Base-by-base conservation (phyloP, 2,113 vertebrate genomes). In the Oenanthe melanoleuca region DNA sequence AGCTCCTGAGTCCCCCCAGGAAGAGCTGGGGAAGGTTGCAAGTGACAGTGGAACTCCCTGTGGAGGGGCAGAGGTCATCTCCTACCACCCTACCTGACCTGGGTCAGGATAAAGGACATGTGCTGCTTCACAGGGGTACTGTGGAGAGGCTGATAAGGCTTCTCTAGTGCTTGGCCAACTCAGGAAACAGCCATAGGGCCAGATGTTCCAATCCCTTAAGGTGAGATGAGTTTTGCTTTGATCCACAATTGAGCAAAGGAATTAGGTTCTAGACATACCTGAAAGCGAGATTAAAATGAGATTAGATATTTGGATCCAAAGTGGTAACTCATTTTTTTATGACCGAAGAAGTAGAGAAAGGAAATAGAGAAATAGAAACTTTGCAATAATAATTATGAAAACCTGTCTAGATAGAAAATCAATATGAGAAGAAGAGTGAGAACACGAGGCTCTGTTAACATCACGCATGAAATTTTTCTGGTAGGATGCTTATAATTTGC, bases 161-260 rank as follows among this genome's bases (percentile, higher is more conserved):
- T 10, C 45, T 55, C n/a, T 10, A 17, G 16, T 15, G 52, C 57
- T 28, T 13, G 7, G 19, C 29, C 47, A 42, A 9, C 15, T 53
- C 1, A 0, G 80, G n/a, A 25, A 55, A 8, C 14, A 87, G 34
- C 38, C n/a, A 14, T 4, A 8, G 0, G 0, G 19, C 5, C 26
- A 56, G 28, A 55, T 45, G 33, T 20, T 66, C 38, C 25, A 31
- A 5, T 31, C 8, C 22, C 5, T 26, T 63, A 21, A 16, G 18
- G 6, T 13, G 21, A 66, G 57, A 14, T 6, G 4, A 72, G 14
- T 55, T 84, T 84, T 64, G 80, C n/a, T 45, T 63, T 33, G 49
- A 72, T 45, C 28, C 23, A 55, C 59, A 72, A 28, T 1, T 18
- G 14, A 38, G 59, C 33, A 72, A 72, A 53, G 6, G 22, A 63